phyloP scores from a whole-genome alignment of 2,888 invertebrate species.

The Mantis religiosa region DNA sequence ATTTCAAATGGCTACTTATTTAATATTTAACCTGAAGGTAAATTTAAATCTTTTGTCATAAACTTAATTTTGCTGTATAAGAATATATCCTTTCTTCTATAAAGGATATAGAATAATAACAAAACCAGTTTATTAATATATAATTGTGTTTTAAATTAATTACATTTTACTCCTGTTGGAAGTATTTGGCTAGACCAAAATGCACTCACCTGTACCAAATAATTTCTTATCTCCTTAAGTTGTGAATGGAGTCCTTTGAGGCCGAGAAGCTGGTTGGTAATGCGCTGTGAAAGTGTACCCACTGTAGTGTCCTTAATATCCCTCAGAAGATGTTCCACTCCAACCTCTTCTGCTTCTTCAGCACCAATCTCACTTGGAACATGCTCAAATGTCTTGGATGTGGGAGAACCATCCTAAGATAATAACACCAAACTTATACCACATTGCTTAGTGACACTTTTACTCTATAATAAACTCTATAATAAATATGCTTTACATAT shows the following conservation, averaged over 20 bases:
- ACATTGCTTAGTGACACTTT: too few species aligned
- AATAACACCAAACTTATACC: background rate
- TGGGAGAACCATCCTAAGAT: conserved; percentile 87
- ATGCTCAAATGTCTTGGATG: conserved; percentile 98
- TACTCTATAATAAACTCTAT: too few species aligned
- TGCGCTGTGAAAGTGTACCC: conserved; percentile 93
- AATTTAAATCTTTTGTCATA: too few species aligned
- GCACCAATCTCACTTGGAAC: conserved; percentile 99
- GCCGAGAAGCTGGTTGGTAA: conserved; percentile 94
- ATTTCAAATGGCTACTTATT: too few species aligned
- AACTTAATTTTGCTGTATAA: too few species aligned
- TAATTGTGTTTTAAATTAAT: background rate
- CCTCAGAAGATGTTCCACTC: conserved; percentile 95
- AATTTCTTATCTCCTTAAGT: conserved; percentile 86
- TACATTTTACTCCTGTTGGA: background rate
- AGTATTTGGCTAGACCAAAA: background rate
- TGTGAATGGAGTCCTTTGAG: conserved; percentile 91
- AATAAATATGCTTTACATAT: too few species aligned
- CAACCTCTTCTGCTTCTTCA: conserved; percentile 99
- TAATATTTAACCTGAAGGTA: too few species aligned
- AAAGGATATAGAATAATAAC: too few species aligned
- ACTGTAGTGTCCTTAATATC: conserved; percentile 96
- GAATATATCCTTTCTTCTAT: too few species aligned
- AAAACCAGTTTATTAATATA: too few species aligned
- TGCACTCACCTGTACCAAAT: conserved; percentile 64